Evolutionary conservation across 1,140 invertebrate species (phyloP).

Genomic region (Portunus trituberculatus): DNA sequence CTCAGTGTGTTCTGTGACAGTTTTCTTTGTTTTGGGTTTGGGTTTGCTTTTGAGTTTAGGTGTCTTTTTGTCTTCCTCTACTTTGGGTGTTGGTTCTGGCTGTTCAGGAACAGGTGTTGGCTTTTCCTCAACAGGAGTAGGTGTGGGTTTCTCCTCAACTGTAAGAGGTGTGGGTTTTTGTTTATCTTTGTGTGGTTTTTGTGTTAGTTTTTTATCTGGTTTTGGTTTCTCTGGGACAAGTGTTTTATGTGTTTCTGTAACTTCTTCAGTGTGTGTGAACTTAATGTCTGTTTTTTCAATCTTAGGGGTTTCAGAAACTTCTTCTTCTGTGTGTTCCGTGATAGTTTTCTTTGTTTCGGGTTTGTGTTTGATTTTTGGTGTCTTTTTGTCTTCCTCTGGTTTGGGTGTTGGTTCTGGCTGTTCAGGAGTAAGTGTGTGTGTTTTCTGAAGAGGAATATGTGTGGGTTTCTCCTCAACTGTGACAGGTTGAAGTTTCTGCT

Average conservation of each 20-base stretch:
- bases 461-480: not conserved
- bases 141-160: slow-evolving; percentile 43
- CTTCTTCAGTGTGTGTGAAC: not conserved
- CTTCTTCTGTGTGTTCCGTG: not conserved
- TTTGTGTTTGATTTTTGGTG: slow-evolving; percentile 20
- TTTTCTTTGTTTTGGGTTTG: not conserved
- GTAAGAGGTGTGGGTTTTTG: slow-evolving; percentile 57
- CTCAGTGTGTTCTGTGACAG: not conserved
- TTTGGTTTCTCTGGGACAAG: not conserved
- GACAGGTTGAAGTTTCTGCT: not conserved
- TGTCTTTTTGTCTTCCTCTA: not conserved
- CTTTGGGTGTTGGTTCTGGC: not conserved
- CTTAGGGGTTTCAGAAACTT: too few relatives aligned
- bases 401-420: slow-evolving; percentile 16
- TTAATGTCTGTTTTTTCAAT: not conserved
- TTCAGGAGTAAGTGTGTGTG: not conserved
- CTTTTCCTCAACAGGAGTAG: not conserved
- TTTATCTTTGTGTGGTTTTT: not conserved
- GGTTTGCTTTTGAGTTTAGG: too few relatives aligned
- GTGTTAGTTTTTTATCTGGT: slow-evolving; percentile 40
- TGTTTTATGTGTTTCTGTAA: not conserved
- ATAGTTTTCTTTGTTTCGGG: not conserved
- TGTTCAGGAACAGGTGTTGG: slow-evolving; percentile 31
- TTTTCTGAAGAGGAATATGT: not conserved
- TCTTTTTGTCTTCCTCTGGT: not conserved